phyloP scores from a whole-genome alignment of 2,888 invertebrate genomes.

The Operophtera brumata region DNA sequence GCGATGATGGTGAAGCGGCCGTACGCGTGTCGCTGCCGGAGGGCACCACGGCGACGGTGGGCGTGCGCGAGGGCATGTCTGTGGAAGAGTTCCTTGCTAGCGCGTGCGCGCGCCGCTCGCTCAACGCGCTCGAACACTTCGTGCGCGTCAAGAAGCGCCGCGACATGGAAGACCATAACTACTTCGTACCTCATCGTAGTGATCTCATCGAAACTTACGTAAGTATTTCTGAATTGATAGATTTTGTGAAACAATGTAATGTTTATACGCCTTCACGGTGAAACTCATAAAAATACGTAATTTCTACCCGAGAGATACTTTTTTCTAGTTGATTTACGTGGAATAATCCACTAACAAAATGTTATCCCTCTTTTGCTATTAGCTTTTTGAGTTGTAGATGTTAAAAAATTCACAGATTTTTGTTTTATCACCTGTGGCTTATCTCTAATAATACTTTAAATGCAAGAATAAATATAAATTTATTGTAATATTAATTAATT shows the following conservation, averaged over 20 bases:
- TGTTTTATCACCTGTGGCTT: no score
- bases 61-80: conserved; percentile 94
- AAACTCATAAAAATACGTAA: no score
- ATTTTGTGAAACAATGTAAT: background rate
- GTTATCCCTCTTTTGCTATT: no score
- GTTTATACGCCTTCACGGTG: no score
- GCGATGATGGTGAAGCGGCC: conserved; percentile 92
- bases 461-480: no score
- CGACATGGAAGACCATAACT: conserved; percentile 97
- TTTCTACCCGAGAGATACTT: no score
- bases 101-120: conserved; percentile 94
- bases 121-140: conserved; percentile 97
- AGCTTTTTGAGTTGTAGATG: no score
- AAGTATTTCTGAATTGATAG: conserved; percentile 68
- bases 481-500: no score
- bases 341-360: no score
- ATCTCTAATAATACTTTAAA: no score
- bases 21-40: conserved; percentile 95
- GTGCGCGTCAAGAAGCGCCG: conserved; percentile 96
- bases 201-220: conserved; percentile 98
- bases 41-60: conserved; percentile 89
- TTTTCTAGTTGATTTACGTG: no score
- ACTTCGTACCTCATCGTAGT: conserved; percentile 96
- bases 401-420: no score
- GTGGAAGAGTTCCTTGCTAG: conserved; percentile 97